These are phyloP conservation scores for Teleogryllus occipitalis DNA, from an alignment of 1,140 invertebrate species.

Conservation along the genomic window DNA sequence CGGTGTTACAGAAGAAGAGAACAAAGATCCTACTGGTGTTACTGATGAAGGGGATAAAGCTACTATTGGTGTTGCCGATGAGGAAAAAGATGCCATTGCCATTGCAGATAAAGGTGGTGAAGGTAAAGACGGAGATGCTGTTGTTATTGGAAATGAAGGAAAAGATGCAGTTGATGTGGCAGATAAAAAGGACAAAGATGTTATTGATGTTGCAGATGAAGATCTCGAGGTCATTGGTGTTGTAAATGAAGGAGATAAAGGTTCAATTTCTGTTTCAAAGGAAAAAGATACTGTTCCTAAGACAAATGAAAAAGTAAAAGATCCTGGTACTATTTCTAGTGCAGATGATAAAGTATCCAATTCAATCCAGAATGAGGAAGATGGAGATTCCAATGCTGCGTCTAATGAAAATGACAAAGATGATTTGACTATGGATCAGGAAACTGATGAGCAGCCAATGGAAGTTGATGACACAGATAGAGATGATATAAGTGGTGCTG, in stretches of 20 bases:
- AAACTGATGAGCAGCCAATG: background rate
- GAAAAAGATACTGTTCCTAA: background rate
- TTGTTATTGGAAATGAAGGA: background rate
- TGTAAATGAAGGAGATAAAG: background rate
- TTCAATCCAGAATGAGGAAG: background rate
- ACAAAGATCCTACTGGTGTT: background rate
- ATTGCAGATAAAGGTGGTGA: background rate
- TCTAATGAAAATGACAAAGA: conserved; percentile 8
- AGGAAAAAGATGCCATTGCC: background rate
- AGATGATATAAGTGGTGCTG: background rate
- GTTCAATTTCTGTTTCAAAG: too few relatives aligned
- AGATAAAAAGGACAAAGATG: background rate
- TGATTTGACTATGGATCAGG: background rate
- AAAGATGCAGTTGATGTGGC: background rate
- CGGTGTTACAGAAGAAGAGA: background rate
- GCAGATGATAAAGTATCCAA: background rate
- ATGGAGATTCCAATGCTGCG: background rate
- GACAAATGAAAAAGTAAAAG: background rate
- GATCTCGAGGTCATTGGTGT: background rate
- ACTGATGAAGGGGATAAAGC: background rate
- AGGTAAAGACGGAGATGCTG: background rate
- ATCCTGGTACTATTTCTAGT: background rate
- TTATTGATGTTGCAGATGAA: background rate
- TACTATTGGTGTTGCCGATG: background rate
- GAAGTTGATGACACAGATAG: background rate